These are phyloP conservation scores for Pheosia tremula DNA, from an alignment of 2,888 invertebrate genomes.

Conservation along the genomic window DNA sequence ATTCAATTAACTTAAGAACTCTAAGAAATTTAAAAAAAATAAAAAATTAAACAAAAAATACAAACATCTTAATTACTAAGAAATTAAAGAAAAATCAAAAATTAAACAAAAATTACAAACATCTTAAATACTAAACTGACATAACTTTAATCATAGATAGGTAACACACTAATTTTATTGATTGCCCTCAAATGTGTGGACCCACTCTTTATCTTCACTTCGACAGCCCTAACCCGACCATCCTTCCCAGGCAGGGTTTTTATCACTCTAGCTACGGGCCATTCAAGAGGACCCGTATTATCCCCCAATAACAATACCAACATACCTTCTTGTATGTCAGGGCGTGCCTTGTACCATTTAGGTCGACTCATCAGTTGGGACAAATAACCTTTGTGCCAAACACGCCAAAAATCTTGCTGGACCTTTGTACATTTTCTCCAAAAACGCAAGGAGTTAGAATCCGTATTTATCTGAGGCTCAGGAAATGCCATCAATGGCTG, in stretches of 20 bases:
- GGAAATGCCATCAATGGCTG: not conserved
- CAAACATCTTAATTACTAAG: too few species aligned
- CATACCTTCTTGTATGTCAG: not conserved
- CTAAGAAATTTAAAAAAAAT: too few species aligned
- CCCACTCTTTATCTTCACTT: not conserved
- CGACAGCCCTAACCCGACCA: not conserved
- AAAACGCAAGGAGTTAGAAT: not conserved
- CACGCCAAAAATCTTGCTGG: constrained; percentile 1
- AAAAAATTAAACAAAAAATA: too few species aligned
- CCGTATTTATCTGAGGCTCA: not conserved
- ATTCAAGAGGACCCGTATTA: not conserved
- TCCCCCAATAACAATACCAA: not conserved
- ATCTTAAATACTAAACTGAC: too few species aligned
- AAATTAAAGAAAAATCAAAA: too few species aligned
- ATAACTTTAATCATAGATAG: not conserved
- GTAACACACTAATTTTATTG: not conserved
- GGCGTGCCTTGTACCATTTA: not conserved
- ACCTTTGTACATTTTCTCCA: constrained; percentile 1
- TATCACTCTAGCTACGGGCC: not conserved
- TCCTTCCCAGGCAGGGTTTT: constrained; percentile 1
- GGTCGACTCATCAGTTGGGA: not conserved
- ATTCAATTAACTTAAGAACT: too few species aligned
- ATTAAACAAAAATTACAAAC: too few species aligned
- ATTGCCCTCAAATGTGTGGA: constrained; percentile 1
- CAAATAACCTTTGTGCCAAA: not conserved